These are phyloP conservation scores for Pissodes strobi DNA, from an alignment of 1,140 invertebrate species.

Conservation along the genomic window DNA sequence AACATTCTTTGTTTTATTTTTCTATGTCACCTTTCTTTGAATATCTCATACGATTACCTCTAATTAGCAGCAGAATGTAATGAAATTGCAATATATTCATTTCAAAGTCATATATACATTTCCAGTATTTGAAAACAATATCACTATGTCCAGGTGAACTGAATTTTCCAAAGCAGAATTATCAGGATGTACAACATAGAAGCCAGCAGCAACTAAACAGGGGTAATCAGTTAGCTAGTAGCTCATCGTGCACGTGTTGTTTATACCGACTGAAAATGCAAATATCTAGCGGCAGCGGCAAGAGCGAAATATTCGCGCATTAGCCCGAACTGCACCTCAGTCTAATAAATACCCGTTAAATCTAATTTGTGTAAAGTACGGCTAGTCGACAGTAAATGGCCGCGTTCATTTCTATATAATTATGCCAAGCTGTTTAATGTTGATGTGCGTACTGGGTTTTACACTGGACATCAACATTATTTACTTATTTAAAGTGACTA, in stretches of 20 bases:
- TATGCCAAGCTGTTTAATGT: conserved; percentile 32
- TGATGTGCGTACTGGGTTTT: conserved; percentile 34
- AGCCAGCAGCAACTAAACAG: no score
- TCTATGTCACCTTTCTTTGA: no score
- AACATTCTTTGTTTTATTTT: no score
- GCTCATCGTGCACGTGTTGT: conserved; percentile 26
- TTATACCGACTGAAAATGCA: conserved; percentile 31
- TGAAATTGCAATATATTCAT: no score
- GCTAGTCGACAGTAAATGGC: conserved; percentile 27
- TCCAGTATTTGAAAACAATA: no score
- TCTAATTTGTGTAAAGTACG: conserved; percentile 38
- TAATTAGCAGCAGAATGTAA: no score
- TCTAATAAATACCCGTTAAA: conserved; percentile 36
- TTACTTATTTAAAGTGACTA: conserved; percentile 20
- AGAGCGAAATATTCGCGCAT: conserved; percentile 28
- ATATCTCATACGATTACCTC: no score
- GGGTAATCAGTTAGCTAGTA: conserved; percentile 17
- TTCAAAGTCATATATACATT: no score
- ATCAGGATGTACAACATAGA: no score
- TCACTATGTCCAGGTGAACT: no score
- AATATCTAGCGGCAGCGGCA: conserved; percentile 15
- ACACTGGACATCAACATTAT: conserved; percentile 25
- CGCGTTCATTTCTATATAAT: conserved; percentile 35
- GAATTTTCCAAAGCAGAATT: no score
- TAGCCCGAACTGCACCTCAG: conserved; percentile 29